Conservation (phyloP, 1,140 invertebrate genomes). For the Bicyclus anynana region DNA sequence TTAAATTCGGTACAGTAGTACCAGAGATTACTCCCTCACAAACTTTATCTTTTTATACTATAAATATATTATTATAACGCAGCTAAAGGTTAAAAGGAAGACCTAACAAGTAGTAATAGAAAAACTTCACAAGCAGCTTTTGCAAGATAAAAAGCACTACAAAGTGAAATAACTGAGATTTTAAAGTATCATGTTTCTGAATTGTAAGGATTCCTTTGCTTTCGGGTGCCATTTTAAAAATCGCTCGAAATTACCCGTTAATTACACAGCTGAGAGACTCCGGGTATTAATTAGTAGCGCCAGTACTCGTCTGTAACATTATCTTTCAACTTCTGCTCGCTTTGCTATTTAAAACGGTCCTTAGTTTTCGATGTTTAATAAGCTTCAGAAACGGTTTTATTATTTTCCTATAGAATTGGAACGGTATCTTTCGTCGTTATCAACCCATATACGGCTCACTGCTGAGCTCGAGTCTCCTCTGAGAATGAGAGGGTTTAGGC, state of each 20-base stretch:
- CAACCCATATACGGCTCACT: too few species aligned
- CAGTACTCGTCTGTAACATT: constrained; percentile 9
- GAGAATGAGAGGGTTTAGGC: too few species aligned
- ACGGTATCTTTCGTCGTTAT: too few species aligned
- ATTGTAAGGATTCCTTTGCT: constrained; percentile 9
- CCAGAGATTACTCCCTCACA: too few species aligned
- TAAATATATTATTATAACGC: too few species aligned
- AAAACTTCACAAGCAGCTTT: not conserved
- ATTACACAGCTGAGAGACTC: constrained; percentile 18
- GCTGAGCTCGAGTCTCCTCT: too few species aligned
- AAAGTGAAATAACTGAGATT: not conserved
- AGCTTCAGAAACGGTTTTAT: not conserved
- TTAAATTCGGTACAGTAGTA: too few species aligned
- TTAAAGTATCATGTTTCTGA: constrained; percentile 16
- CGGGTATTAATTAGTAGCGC: constrained; percentile 13
- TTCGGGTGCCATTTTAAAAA: constrained; percentile 18
- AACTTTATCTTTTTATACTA: too few species aligned
- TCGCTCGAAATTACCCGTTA: constrained; percentile 18
- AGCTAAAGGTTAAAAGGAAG: too few species aligned
- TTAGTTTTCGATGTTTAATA: not conserved
- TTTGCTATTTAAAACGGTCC: not conserved
- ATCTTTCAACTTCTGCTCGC: not conserved
- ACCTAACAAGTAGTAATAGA: not conserved
- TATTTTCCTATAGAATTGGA: not conserved
- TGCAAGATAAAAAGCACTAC: not conserved